phyloP scores from a whole-genome alignment of 2,113 vertebrate species.

The Heteronetta atricapilla region DNA sequence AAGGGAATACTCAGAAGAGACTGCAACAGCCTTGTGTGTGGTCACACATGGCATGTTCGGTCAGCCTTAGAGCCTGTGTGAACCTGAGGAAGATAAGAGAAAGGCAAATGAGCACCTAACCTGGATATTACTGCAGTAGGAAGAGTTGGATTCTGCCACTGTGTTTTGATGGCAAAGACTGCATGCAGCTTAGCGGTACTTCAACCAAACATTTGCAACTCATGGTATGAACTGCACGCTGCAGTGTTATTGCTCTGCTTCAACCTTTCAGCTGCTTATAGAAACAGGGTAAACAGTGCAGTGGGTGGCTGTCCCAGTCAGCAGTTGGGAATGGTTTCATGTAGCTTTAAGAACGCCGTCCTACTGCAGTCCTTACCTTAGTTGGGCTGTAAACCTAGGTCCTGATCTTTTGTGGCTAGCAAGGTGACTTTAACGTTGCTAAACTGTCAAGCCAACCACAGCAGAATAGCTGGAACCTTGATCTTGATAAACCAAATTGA shows the following conservation, averaged over 20 bases:
- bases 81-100: background rate
- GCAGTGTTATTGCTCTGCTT: background rate
- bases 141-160: background rate
- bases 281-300: too few relatives aligned
- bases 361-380: background rate
- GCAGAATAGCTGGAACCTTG: fast-evolving
- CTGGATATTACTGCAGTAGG: background rate
- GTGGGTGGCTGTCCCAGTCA: too few relatives aligned
- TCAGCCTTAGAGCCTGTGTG: background rate
- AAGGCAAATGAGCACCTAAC: background rate
- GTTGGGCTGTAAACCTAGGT: background rate
- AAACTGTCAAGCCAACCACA: background rate
- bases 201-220: background rate
- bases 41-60: background rate
- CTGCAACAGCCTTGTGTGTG: fast-evolving
- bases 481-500: background rate
- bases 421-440: constrained; percentile 4
- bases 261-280: fast-evolving
- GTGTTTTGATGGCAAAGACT: background rate
- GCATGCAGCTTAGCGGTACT: background rate
- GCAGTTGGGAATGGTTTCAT: background rate
- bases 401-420: background rate
- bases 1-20: background rate
- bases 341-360: background rate
- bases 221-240: background rate